These are phyloP conservation scores for Papilio xuthus DNA, from an alignment of 1,140 invertebrate genomes.

Conservation along the genomic window DNA sequence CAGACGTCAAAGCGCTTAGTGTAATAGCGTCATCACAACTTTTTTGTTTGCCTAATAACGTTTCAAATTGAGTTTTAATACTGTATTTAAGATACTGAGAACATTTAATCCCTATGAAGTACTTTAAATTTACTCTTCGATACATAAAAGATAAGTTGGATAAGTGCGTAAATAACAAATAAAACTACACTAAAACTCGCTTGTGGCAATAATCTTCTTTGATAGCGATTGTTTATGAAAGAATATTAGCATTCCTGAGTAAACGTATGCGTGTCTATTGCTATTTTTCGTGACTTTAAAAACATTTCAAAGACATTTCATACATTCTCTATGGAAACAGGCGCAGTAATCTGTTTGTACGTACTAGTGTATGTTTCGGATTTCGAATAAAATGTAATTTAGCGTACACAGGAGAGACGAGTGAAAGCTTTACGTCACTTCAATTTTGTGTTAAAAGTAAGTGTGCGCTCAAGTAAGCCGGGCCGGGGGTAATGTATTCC, in stretches of 20 bases:
- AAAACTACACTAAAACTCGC: not conserved
- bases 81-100: not conserved
- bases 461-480: slow-evolving; percentile 75
- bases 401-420: slow-evolving; percentile 73
- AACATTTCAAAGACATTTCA: slow-evolving; percentile 7
- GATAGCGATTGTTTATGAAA: no score
- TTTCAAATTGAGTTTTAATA: slow-evolving; percentile 2
- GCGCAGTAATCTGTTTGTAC: slow-evolving; percentile 38
- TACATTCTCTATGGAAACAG: slow-evolving; percentile 38
- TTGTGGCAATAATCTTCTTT: not conserved
- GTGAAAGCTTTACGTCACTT: slow-evolving; percentile 79
- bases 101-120: not conserved
- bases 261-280: not conserved
- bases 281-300: not conserved
- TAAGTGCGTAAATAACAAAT: not conserved
- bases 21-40: not conserved
- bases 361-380: slow-evolving; percentile 59
- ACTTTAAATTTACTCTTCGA: not conserved
- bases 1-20: slow-evolving; percentile 8
- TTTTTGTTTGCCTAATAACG: slow-evolving; percentile 6
- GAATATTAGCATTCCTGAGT: not conserved
- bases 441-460: slow-evolving; percentile 80
- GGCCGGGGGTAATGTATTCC: slow-evolving; percentile 79
- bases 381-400: slow-evolving; percentile 77
- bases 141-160: not conserved